Evolutionary conservation across 2,888 invertebrate genomes (phyloP).

Genomic region (Drosophila silvestris): DNA sequence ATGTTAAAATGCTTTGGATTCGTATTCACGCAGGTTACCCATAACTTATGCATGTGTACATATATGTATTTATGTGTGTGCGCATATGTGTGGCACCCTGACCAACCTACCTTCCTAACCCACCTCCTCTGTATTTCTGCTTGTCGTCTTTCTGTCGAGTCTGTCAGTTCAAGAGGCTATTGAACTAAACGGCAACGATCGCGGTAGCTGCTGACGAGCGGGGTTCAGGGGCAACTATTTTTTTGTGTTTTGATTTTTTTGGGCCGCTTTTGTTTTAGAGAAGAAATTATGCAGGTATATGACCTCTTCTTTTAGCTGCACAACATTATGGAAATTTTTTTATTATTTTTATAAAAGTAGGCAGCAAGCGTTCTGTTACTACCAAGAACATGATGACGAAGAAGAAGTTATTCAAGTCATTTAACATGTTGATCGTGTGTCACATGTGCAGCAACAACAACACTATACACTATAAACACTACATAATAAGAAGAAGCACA

Average conservation of each 20-base stretch:
- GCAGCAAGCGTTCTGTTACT: not conserved
- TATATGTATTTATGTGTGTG: not conserved
- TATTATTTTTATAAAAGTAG: slow-evolving; percentile 4
- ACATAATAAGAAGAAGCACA: slow-evolving; percentile 17
- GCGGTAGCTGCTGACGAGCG: slow-evolving; percentile 17
- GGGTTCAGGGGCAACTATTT: slow-evolving; percentile 22
- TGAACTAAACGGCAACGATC: slow-evolving; percentile 53
- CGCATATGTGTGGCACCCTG: slow-evolving; percentile 33
- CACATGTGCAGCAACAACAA: slow-evolving; percentile 36
- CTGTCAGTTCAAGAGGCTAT: slow-evolving; percentile 67
- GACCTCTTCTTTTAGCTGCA: slow-evolving; percentile 56
- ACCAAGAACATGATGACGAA: slow-evolving; percentile 1
- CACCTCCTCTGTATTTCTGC: slow-evolving; percentile 5
- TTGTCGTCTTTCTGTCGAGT: slow-evolving; percentile 8
- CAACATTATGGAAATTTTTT: slow-evolving; percentile 69
- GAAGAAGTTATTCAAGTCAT: slow-evolving; percentile 25
- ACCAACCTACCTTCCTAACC: slow-evolving; percentile 1
- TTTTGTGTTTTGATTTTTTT: not conserved
- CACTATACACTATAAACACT: not conserved
- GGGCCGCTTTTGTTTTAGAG: slow-evolving; percentile 67
- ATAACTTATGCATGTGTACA: slow-evolving; percentile 7
- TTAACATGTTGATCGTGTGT: slow-evolving; percentile 57
- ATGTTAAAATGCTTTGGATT: slow-evolving; percentile 41
- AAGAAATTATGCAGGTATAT: slow-evolving; percentile 63
- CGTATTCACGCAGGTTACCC: slow-evolving; percentile 48